Percentiles rank a stretch among this genome's conserved stretches.
Evolutionary conservation across 2,113 vertebrate genomes (phyloP).

Genomic region (Ochotona curzoniae): DNA sequence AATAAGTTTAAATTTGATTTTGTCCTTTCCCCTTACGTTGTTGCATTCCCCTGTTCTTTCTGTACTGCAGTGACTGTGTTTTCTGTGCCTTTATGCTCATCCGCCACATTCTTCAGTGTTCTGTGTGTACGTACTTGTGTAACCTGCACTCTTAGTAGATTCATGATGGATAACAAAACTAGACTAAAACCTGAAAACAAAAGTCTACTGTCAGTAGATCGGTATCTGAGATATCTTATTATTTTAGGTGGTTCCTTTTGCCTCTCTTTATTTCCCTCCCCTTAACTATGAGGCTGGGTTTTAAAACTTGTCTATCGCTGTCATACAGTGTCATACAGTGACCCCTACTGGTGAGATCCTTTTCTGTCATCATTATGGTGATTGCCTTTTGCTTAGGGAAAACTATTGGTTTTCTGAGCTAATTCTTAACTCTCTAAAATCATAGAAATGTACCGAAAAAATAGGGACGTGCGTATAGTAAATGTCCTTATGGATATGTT

Average conservation of each 20-base stretch:
- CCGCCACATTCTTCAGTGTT: neutral
- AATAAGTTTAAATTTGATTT: neutral
- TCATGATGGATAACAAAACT: neutral
- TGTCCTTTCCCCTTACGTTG: neutral
- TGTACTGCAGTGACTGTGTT: neutral
- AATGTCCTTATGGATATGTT: neutral
- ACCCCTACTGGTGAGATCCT: slow-evolving; percentile 65
- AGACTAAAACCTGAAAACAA: neutral
- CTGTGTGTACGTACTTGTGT: neutral
- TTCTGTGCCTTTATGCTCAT: neutral
- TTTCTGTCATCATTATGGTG: neutral
- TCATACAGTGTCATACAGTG: slow-evolving; percentile 26
- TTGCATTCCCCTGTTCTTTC: neutral
- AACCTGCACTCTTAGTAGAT: neutral
- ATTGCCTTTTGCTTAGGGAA: neutral
- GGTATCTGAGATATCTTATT: neutral
- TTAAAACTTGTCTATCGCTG: neutral
- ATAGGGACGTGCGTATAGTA: neutral
- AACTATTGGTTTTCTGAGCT: neutral
- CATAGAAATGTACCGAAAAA: neutral
- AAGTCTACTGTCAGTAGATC: neutral
- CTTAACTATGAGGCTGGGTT: neutral
- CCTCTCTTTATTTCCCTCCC: neutral
- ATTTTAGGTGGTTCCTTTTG: neutral
- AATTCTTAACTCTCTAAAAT: neutral